Percentiles rank a stretch among this genome's conserved stretches.
Evolutionary conservation across 2,113 vertebrate species (phyloP).

Genomic region (Pandion haliaetus): DNA sequence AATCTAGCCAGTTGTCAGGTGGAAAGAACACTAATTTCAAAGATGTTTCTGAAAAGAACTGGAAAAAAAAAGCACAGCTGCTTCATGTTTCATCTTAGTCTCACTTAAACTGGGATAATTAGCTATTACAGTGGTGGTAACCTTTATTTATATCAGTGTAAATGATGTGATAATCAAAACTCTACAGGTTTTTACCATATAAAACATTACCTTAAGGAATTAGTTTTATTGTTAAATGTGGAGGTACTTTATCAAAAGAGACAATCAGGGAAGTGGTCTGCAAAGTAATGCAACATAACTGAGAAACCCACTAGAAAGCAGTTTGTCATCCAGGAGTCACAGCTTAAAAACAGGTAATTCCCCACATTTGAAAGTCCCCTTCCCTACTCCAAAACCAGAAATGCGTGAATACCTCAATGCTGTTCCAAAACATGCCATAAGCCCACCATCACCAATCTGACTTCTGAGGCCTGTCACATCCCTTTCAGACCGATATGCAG

Average conservation of each 20-base stretch:
- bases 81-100: not conserved
- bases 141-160: not conserved
- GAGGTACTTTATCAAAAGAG: not conserved
- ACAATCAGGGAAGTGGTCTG: not conserved
- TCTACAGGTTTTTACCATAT: not conserved
- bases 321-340: not conserved
- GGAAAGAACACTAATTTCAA: not conserved
- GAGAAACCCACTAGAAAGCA: not conserved
- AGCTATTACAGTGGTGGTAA: not conserved
- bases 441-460: constrained; percentile 75
- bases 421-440: constrained; percentile 79
- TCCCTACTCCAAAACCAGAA: not conserved
- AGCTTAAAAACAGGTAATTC: not conserved
- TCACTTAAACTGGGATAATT: not conserved
- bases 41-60: not conserved
- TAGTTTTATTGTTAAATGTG: not conserved
- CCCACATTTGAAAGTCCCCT: not conserved
- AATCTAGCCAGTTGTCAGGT: not conserved
- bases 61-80: not conserved
- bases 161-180: not conserved
- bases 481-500: constrained; percentile 28
- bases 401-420: not conserved
- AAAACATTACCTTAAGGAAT: not conserved
- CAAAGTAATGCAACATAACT: not conserved
- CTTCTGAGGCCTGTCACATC: constrained; percentile 31